Percentiles rank a stretch among this genome's conserved stretches.
These are phyloP conservation scores for Myiagra hebetior DNA, from an alignment of 2,113 vertebrate genomes.

Conservation along the genomic window DNA sequence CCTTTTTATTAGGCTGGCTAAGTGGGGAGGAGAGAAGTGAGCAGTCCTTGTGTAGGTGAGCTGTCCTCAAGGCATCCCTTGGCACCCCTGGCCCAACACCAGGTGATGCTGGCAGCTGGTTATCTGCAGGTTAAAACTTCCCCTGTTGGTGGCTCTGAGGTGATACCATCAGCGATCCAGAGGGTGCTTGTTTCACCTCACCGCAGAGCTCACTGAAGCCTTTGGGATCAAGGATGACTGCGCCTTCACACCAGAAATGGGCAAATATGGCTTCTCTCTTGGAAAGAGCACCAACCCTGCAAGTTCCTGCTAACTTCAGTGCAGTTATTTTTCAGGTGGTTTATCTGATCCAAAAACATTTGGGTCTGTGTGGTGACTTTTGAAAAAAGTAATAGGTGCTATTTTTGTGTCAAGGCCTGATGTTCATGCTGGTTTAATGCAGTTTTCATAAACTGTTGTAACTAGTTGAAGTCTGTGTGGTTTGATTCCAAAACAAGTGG, in stretches of 20 bases:
- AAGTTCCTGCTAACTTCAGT: background rate
- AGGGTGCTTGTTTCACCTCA: accelerated
- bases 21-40: background rate
- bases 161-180: background rate
- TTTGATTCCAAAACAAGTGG: background rate
- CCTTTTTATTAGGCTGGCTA: background rate
- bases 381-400: background rate
- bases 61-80: background rate
- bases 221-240: background rate
- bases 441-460: background rate
- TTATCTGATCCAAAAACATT: background rate
- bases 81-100: accelerated
- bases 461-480: background rate
- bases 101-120: background rate
- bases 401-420: background rate
- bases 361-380: background rate
- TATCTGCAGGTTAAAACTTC: background rate
- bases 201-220: background rate
- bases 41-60: background rate
- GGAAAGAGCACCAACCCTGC: background rate
- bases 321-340: background rate
- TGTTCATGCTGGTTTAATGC: background rate
- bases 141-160: background rate
- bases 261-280: background rate
- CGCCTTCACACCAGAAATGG: background rate